Evolutionary conservation across 2,888 invertebrate species (phyloP), one percentile per base, ranked within the genome.

Genomic region (Chrysopilus asiliformis): DNA sequence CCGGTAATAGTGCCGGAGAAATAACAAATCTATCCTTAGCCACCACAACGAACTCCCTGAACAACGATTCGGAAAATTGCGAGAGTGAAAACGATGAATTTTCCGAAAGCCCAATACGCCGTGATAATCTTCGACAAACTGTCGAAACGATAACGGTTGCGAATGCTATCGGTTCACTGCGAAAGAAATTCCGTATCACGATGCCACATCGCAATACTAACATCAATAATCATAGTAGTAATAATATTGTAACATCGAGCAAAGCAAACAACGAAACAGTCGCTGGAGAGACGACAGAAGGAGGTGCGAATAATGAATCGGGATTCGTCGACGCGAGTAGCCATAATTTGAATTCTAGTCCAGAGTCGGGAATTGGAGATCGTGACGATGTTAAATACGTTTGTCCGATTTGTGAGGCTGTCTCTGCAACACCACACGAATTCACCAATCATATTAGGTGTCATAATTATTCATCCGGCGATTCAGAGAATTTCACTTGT

Each of bases 361-460:
- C 59, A 14, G 59, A 60, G 24, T 57, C 60, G 19, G 55, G 56
- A 38, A 52, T 55, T 15, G 54, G 56, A 15, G 61, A 58, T 35
- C 56, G 61, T 20, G 41, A 44, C 40, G 36, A 47, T 32, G 39
- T 58, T 53, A 58, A 63, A 42, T 76, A 69, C 53, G 57, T 70
- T 30, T 79, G 79, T 52, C 76, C 76, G 13, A 72, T 78, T 40
- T 80, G 80, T 58, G 68, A 72, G 36, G 66, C 65, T 18, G 68
- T 68, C 40, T 62, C 77, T 39, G 66, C 68, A 31, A 71, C 73
- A 18, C 72, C 74, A 44, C 74, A 75, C 52, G 75, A 77, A 39
- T 74, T 79, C 51, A 79, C 79, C 18, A 65, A 74, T 42, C 79
- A 80, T 57, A 75, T 79, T 42, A 68, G 78, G 38, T 70, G 69